Conservation (phyloP, 2,113 vertebrate species). For the Lagopus muta region DNA sequence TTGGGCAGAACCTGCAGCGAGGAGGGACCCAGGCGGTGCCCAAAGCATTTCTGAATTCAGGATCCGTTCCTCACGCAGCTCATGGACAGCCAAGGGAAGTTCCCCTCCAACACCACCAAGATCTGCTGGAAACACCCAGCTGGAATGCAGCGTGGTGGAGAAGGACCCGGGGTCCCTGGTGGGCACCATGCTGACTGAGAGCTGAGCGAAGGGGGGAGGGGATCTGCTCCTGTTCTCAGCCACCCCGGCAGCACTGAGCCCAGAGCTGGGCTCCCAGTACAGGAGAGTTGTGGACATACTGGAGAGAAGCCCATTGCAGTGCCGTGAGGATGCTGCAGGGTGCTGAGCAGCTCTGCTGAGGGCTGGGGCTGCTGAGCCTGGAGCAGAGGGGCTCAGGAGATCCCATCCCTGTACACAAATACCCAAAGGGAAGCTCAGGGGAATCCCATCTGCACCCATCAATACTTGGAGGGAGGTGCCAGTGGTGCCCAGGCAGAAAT, state of each 20-base stretch:
- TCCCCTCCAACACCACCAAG: background rate
- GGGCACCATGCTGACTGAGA: background rate
- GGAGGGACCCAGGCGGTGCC: background rate
- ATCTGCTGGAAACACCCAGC: background rate
- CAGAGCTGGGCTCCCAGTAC: too few relatives aligned
- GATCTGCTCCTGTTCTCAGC: too few relatives aligned
- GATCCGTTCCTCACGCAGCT: background rate
- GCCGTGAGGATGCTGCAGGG: too few relatives aligned
- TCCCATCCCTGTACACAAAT: too few relatives aligned
- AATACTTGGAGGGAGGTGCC: background rate
- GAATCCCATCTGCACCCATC: too few relatives aligned
- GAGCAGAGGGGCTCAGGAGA: too few relatives aligned
- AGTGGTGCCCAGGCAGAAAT: background rate
- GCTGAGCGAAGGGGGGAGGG: background rate
- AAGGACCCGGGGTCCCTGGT: background rate
- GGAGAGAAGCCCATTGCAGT: too few relatives aligned
- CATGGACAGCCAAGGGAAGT: background rate
- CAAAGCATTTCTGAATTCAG: background rate
- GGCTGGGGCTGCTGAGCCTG: too few relatives aligned
- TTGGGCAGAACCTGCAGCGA: background rate
- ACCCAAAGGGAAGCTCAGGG: too few relatives aligned
- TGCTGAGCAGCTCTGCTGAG: too few relatives aligned
- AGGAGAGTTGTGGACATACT: too few relatives aligned
- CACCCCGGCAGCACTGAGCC: too few relatives aligned
- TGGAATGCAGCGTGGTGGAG: background rate